A percentile compares a stretch with the other conserved stretches of the same genome.
Conservation (phyloP, 2,888 invertebrate species). For the Mesorhabditis spiculigera region DNA sequence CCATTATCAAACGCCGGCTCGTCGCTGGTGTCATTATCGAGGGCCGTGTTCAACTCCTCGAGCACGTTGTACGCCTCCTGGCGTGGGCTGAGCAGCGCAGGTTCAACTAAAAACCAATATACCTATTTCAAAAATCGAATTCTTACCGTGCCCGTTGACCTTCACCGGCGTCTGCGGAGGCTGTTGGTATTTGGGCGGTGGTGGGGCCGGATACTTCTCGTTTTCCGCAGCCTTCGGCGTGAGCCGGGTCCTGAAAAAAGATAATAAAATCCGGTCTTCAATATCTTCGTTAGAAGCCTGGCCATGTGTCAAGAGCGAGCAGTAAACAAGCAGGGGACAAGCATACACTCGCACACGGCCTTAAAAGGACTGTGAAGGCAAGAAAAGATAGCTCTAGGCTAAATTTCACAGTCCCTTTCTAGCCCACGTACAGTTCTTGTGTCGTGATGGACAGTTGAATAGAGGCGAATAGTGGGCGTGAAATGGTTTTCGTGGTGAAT, state of each 20-base stretch:
- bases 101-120: not conserved
- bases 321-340: too few relatives aligned
- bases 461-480: too few relatives aligned
- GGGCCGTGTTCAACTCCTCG: slow-evolving; percentile 45
- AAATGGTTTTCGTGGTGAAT: too few relatives aligned
- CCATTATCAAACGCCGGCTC: not conserved
- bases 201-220: slow-evolving; percentile 24
- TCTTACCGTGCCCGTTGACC: not conserved
- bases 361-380: too few relatives aligned
- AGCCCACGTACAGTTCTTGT: too few relatives aligned
- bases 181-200: slow-evolving; percentile 18
- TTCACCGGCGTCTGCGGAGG: not conserved
- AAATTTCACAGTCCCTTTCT: too few relatives aligned
- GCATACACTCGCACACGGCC: too few relatives aligned
- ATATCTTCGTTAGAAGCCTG: too few relatives aligned
- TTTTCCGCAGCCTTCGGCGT: too few relatives aligned
- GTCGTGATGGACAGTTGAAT: too few relatives aligned
- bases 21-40: slow-evolving; percentile 35
- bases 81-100: slow-evolving; percentile 22
- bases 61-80: slow-evolving; percentile 50
- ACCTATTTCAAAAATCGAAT: not conserved
- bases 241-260: not conserved
- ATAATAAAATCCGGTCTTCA: not conserved
- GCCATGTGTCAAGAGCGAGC: too few relatives aligned
- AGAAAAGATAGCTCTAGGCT: too few relatives aligned